A percentile compares a stretch with the other conserved stretches of the same genome.
Evolutionary conservation across 2,888 invertebrate genomes (phyloP).

Genomic region (Ectemnius lituratus): DNA sequence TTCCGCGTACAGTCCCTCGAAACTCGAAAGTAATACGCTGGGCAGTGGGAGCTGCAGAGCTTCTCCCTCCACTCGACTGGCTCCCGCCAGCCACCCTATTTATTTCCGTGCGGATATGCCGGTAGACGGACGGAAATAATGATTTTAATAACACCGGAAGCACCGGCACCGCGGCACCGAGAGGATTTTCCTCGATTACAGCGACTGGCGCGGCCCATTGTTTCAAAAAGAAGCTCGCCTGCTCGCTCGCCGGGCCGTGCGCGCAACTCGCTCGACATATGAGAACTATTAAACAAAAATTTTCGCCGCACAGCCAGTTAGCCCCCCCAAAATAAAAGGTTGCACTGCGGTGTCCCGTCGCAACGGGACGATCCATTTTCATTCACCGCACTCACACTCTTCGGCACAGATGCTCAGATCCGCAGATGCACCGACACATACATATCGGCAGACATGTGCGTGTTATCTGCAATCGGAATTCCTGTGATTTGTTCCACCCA

Average conservation of each 20-base stretch:
- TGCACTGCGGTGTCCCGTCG: constrained; percentile 22
- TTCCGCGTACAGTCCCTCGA: constrained; percentile 43
- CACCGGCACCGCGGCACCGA: constrained; percentile 12
- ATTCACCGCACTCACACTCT: constrained; percentile 30
- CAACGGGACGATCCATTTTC: constrained; percentile 50
- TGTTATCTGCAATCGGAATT: constrained; percentile 41
- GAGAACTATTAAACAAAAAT: constrained; percentile 50
- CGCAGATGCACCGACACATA: too few relatives aligned
- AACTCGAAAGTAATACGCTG: constrained; percentile 53
- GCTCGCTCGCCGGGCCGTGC: too few relatives aligned
- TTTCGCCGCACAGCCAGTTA: constrained; percentile 29
- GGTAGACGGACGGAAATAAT: constrained; percentile 54
- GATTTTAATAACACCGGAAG: constrained; percentile 60
- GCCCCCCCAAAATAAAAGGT: constrained; percentile 30
- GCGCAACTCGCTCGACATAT: constrained; percentile 30
- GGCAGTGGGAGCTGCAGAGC: too few relatives aligned
- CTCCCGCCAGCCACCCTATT: constrained; percentile 49
- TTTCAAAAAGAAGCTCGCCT: constrained; percentile 32
- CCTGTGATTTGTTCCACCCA: constrained; percentile 41
- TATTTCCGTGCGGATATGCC: constrained; percentile 56
- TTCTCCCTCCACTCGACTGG: constrained; percentile 18
- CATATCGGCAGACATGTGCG: background rate
- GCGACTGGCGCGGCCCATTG: constrained; percentile 28
- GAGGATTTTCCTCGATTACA: constrained; percentile 45
- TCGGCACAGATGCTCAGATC: background rate